Evolutionary conservation across 2,888 invertebrate genomes (phyloP), one percentile per base, ranked within the genome.

Genomic region (Hypena proboscidalis): DNA sequence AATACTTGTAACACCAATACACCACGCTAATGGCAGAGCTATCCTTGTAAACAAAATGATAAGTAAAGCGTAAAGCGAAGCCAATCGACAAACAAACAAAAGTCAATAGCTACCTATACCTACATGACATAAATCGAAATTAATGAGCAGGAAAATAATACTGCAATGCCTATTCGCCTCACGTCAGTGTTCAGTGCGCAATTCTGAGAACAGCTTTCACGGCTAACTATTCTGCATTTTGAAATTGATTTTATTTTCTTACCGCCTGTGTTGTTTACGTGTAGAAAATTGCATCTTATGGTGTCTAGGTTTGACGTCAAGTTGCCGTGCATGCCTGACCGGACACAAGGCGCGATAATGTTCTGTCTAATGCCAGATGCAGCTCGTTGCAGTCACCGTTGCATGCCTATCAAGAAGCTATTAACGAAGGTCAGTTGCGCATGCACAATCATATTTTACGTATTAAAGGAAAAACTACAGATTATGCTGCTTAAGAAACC

Each of bases 161-260:
- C 57, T 65, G 70, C 69, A 71, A 72, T 77, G 67, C 55, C 63
- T 70, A 83, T 81, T 80, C 84, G 47, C 47, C 58, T 67, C 81
- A 76, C 77, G 80, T 74, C 57, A 67, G 51, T 52, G 39, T 57
- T 62, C 69, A 70, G 63, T 67, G 72, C 59, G 67, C 68, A 77
- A 67, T 83, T 83, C 85, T 77, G 55, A 69, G 88, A 83, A 87
- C 69, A 70, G 79, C 86, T 86, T 89, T 88, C 85, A 80, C 84
- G 74, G 70, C 67, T 74, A 70, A 75, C 71, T 72, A 80, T 80
- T 80, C 72, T 74, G 70, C 79, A 80, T 80, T 80, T 74, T 74
- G 72, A 74, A 77, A 74, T 75, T 74, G 73, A 77, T 79, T 80
- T 74, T 66, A 61, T 74, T 77, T 76, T 72, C 72, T 68, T 51